Percentiles rank a stretch among this genome's conserved stretches.
Evolutionary conservation across 2,888 invertebrate species (phyloP).

Genomic region (Glaucopsyche alexis): DNA sequence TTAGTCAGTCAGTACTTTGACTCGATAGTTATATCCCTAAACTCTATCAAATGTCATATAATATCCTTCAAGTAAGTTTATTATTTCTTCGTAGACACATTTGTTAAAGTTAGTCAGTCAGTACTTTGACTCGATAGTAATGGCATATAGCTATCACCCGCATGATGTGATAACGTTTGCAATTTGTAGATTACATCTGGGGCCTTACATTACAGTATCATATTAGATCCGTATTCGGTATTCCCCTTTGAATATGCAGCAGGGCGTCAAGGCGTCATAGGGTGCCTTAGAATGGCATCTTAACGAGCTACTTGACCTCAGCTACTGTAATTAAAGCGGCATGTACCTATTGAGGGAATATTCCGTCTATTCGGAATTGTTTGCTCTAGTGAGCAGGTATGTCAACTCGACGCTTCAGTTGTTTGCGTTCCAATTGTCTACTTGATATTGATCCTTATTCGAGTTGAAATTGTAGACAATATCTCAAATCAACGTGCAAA

Average conservation of each 20-base stretch:
- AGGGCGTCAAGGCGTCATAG: neutral
- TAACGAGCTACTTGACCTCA: conserved; percentile 10
- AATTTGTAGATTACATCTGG: neutral
- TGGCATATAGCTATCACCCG: too few species aligned
- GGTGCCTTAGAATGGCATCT: neutral
- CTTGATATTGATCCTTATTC: neutral
- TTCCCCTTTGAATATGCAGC: conserved; percentile 8
- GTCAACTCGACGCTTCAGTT: neutral
- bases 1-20: too few species aligned
- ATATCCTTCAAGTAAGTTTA: too few species aligned
- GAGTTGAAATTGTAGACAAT: neutral
- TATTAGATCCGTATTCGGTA: neutral
- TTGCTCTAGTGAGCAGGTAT: neutral
- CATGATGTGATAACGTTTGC: too few species aligned
- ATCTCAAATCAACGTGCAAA: neutral
- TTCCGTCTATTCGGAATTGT: neutral
- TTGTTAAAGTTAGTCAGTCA: too few species aligned
- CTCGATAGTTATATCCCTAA: too few species aligned
- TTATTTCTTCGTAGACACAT: too few species aligned
- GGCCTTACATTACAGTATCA: neutral
- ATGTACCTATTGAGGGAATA: neutral
- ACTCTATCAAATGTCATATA: too few species aligned
- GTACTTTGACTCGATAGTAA: too few species aligned
- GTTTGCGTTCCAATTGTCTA: neutral
- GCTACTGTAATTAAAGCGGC: neutral